Base-by-base conservation (phyloP, 2,113 vertebrate genomes). In the Anhinga anhinga region DNA sequence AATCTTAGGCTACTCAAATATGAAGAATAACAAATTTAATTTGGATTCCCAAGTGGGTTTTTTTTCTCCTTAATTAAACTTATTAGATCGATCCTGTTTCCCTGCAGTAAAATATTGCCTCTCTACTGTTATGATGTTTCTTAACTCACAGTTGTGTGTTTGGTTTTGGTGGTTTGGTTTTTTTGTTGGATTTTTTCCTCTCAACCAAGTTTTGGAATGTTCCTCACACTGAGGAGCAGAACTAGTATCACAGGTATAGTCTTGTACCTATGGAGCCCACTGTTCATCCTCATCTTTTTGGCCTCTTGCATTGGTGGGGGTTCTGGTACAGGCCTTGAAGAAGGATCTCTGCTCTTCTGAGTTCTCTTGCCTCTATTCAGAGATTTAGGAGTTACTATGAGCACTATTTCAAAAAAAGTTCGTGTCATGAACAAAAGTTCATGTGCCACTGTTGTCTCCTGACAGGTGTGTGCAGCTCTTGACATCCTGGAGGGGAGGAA, bases 291-390 rank as follows among this genome's bases (percentile, higher is more conserved):
- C 82, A 23, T 62, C 34, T n/a, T 74, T 21, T 12, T 76, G 42
- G 7, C 30, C 32, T 91, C 23, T 80, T 59, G 20, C 10, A 9
- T 95, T 49, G 56, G 11, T 4, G 26, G 6, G 18, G 0, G 0
- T 30, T 58, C 79, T 77, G 36, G 12, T 81, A 26, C 34, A 52
- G 25, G 12, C 6, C 34, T 15, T 50, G 29, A 47, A 47, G 44
- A 73, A 87, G 8, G 12, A 52, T 67, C 36, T 70, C 29, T 38
- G 26, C 15, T 89, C 21, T 62, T 73, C 12, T 38, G 17, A 66
- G 18, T 66, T 79, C 76, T 76, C 27, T 80, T 69, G n/a, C 13
- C 30, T 95, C 21, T 62, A 3, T 66, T 85, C 56, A 70, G 36
- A 66, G 74, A 26, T 49, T 2, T 2, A 69, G 55, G 26, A 70